Evolutionary conservation across 2,113 vertebrate species (phyloP), one percentile per base, ranked within the genome.

Genomic region (Triplophysa rosa): DNA sequence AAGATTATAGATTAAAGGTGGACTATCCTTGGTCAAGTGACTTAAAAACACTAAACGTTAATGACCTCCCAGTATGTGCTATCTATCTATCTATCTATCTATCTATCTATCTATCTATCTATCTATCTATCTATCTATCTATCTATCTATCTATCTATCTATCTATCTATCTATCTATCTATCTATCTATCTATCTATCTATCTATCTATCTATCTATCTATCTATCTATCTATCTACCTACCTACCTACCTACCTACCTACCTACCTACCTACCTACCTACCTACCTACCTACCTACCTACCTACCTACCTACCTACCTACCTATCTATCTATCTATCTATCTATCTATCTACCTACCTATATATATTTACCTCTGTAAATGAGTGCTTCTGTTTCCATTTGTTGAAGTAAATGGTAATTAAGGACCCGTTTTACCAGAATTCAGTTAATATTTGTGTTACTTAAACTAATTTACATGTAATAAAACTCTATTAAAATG

Each of bases 1-100:
- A 66, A 86, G 79, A 79, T 70, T 84, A 78, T 68, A 86, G 79
- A 79, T 70, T 84, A 82, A 80, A 67, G 64, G 64, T 80, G 56
- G 70, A 21, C 29, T 29, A 74, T 61, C 58, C 56, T 29, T 21
- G 47, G 61, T 79, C 54, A 67, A 24, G 58, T 62, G 64, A 52
- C 65, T 47, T 79, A 73, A 74, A 79, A 66, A 70, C 73, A 70
- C 13, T 54, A 59, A 33, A 59, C 29, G 40, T 8, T 59, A 59
- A 47, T 67, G 54, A 73, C 71, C 71, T 33, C 64, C 45, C 63
- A 49, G 24, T 3, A 52, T 54, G 14, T 9, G 14, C 14, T 45
- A 14, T 58, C 54, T 58, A 8, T 58, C 54, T 58, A 6, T 58
- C 54, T 58, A 6, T 58, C 54, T 56, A n/a, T 56, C 54, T n/a